Evolutionary conservation across 2,113 vertebrate species (phyloP).

Genomic region (Spea bombifrons): DNA sequence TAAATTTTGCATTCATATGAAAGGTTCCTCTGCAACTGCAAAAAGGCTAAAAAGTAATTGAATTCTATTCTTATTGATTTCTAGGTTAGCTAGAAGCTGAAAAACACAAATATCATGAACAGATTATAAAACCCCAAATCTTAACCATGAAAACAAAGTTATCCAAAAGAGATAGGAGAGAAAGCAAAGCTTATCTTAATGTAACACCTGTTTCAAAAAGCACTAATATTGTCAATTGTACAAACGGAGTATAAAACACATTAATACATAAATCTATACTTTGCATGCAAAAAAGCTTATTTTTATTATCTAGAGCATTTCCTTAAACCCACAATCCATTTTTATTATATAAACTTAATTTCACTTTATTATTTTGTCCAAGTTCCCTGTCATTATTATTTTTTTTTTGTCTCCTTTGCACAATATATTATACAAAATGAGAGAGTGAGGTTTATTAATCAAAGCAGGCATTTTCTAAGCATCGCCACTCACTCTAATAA

Average conservation of each 20-base stretch:
- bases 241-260: not conserved
- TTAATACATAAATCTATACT: not conserved
- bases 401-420: no score
- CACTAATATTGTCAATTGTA: constrained; percentile 1
- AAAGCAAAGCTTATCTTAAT: constrained; percentile 2
- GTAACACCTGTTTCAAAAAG: constrained; percentile 18
- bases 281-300: not conserved
- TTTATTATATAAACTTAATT: no score
- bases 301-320: not conserved
- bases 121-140: constrained; percentile 4
- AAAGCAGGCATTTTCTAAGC: no score
- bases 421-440: no score
- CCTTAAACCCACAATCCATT: not conserved
- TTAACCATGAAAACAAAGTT: constrained; percentile 8
- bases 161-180: constrained; percentile 3
- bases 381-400: no score
- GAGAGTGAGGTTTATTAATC: no score
- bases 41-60: not conserved
- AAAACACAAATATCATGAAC: constrained; percentile 9
- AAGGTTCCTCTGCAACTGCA: no score
- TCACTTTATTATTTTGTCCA: no score
- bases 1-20: no score
- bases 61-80: constrained; percentile 5
- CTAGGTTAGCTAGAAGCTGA: constrained; percentile 4
- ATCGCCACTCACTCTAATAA: no score